Conservation (phyloP, 2,888 invertebrate species). For the Magallana nippona region DNA sequence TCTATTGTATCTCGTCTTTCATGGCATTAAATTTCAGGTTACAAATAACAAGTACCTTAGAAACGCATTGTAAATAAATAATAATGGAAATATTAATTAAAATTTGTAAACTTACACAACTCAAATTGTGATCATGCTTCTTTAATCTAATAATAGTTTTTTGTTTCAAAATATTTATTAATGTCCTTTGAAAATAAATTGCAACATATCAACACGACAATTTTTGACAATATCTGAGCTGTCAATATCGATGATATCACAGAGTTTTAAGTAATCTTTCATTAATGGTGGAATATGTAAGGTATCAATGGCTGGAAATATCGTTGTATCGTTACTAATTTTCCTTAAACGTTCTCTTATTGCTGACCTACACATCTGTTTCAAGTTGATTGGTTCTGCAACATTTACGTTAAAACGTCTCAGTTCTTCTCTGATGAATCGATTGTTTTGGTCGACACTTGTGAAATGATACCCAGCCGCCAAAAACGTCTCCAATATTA, state of each 20-base stretch:
- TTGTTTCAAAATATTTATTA: no score
- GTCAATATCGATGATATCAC: not conserved
- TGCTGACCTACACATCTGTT: not conserved
- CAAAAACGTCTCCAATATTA: not conserved
- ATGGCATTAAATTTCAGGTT: no score
- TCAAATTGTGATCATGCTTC: not conserved
- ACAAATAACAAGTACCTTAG: no score
- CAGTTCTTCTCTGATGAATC: not conserved
- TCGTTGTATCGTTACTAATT: not conserved
- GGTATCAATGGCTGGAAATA: not conserved
- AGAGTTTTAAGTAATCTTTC: not conserved
- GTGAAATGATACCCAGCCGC: slow-evolving; percentile 6
- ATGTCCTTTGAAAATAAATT: no score
- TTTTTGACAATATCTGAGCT: no score
- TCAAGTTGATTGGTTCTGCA: not conserved
- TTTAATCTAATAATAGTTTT: not conserved
- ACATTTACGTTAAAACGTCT: not conserved
- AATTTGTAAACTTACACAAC: no score
- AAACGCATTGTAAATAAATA: no score
- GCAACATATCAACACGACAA: no score
- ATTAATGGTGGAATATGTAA: not conserved
- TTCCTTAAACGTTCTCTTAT: not conserved
- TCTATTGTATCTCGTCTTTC: no score
- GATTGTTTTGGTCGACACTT: not conserved
- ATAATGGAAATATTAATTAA: no score